Base-by-base conservation (phyloP, 2,888 invertebrate genomes). In the Cerceris rybyensis region DNA sequence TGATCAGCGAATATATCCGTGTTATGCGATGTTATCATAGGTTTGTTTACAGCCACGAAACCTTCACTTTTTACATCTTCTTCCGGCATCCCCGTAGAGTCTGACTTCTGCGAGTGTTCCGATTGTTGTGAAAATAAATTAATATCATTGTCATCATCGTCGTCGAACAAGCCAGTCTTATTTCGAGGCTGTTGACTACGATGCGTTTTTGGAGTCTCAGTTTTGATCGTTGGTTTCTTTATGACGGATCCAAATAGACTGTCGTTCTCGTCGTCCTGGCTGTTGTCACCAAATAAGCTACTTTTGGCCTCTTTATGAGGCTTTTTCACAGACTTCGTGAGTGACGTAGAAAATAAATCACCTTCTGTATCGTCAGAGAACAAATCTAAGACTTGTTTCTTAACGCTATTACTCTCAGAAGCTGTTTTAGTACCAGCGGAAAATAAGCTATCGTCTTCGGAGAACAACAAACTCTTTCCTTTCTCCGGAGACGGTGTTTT, bases 401-500 rank as follows among this genome's bases (percentile, higher is more conserved):
- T 86, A 13, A 50, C 54, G 8, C 79, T 63, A 49, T 68, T 54
- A 14, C 80, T 68, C 7, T 81, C 82, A 9, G 54, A 54, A 4
- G 67, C 28, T 77, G 87, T 82, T 55, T 87, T 88, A 0, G 80
- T 65, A 0, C 87, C 70, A 7, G 81, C 86, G 0, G 88, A 87
- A 55, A 91, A 92, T 4, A 92, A 81, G 64, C 92, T 90, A 41
- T 91, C 90, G 49, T 92, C 91, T 52, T 91, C 91, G 16, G 87
- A 78, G 59, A 88, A 88, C 41, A 89, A 57, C 7, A 89, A 59
- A 75, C 85, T 87, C 49, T 90, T 89, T 5, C 88, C 87, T 64
- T 90, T 91, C 28, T 91, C 92, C 6, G 92, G 92, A 5, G 92
- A 92, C 6, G 92, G 91, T 4, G 92, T 92, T 81, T 91, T 90